Conservation (phyloP, 2,888 invertebrate species). For the Alviniconcha strummeri region DNA sequence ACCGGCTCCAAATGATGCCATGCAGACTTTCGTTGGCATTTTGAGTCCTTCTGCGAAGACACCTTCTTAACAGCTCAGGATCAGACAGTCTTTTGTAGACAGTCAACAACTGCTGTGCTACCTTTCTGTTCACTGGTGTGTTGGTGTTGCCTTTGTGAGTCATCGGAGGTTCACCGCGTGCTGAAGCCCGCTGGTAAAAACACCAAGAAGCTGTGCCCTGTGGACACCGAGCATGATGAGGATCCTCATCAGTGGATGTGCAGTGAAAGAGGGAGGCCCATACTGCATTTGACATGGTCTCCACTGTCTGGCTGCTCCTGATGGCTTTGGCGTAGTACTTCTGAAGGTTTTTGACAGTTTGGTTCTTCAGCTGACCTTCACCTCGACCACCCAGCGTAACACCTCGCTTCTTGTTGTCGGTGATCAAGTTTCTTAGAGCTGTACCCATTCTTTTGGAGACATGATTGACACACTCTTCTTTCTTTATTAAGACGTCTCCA, state of each 20-base stretch:
- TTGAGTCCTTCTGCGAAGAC: conserved; percentile 13
- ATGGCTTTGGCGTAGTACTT: neutral
- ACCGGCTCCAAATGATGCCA: neutral
- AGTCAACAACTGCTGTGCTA: neutral
- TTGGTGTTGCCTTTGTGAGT: neutral
- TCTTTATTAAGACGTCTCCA: neutral
- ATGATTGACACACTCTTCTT: conserved; percentile 11
- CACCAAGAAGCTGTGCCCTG: neutral
- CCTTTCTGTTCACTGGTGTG: neutral
- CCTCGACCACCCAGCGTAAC: conserved; percentile 3
- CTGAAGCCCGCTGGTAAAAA: neutral
- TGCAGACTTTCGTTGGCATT: conserved; percentile 22
- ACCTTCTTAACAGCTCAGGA: conserved; percentile 13
- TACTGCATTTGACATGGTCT: conserved; percentile 4
- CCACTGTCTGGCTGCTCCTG: neutral
- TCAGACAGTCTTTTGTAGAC: conserved; percentile 1
- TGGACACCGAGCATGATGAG: neutral
- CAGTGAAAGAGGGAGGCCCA: neutral
- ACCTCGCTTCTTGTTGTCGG: conserved; percentile 2
- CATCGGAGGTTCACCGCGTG: neutral
- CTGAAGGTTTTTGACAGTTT: neutral
- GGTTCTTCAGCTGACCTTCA: neutral
- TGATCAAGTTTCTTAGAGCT: neutral
- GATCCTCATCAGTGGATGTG: neutral
- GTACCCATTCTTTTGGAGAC: neutral